Evolutionary conservation across 2,797 vertebrate genomes (phyloP), one percentile per base, ranked within the genome.

Genomic region (Eulemur albifrons): DNA sequence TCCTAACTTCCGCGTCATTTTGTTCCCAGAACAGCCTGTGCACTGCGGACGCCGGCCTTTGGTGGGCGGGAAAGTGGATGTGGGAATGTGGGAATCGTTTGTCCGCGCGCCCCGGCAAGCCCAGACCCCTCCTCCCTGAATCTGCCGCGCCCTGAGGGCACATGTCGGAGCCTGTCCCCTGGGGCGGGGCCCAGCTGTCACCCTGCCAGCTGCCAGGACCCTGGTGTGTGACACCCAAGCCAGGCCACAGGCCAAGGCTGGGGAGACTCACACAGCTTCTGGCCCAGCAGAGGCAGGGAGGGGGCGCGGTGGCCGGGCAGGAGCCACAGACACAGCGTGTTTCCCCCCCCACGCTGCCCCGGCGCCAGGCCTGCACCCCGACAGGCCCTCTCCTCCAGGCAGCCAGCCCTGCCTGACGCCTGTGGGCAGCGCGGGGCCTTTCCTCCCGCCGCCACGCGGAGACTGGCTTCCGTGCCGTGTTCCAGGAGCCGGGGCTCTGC

Each of bases 101-200:
- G 17, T 75, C 65, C 43, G 59, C 32, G 14, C 32, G 17, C 21
- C n/a, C 48, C 12, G 35, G 12, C 92, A 88, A 94, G 86, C 89
- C 65, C 7, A 11, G 86, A 38, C 85, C 50, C 69, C 48, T 73
- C 27, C 35, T 3, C 18, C 40, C 50, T 11, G 27, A 5, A 69
- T 79, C 89, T 11, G 75, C 76, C 89, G 70, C 77, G 1, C 61
- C 83, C 93, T 88, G n/a, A 88, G 65, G 38, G 79, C 76, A 88
- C 94, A 0, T 86, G 96, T 59, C 70, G 48, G 69, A 94, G 92
- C 96, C 75, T 92, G 95, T 94, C 45, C 83, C 75, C 48, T 4
- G 54, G 50, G 83, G 80, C 12, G 6, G 93, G 79, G 48, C 95
- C 67, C 97, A 97, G 96, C 97, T 97, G 96, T 97, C 85, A 50